Evolutionary conservation across 2,113 vertebrate species (phyloP), one percentile per base, ranked within the genome.

Genomic region (Solenodon paradoxus): DNA sequence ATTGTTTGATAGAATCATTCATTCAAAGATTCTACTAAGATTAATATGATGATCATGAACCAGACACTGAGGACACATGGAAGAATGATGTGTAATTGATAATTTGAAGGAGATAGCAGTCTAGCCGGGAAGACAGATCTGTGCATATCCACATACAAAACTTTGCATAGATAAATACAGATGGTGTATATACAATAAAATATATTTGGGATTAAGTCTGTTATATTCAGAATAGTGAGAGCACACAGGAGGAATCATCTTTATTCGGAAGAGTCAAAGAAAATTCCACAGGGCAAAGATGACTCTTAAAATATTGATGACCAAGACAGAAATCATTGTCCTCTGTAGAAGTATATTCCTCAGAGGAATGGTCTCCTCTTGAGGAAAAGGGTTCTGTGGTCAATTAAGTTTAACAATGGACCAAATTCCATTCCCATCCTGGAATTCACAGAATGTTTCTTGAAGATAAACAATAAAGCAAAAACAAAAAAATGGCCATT

Each of bases 271-370:
- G 75, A 16, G 55, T 71, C 51, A 71, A 53, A 93, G 51, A 79
- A 89, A 93, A 84, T 85, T 66, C 69, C 42, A 53, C 35, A 84
- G 42, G 51, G 35, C 80, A 78, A 72, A 83, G 75, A 88, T 74
- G 63, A 79, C 83, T 93, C 81, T 83, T 93, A 49, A 94, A 91
- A 80, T 71, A 92, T 90, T 83, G 74, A 63, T 30, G 22, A 68
- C 35, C n/a, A 74, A 57, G 32, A 42, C 42, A 80, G 68, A 94
- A 68, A 12, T n/a, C 57, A 59, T 69, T 74, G 63, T 86, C 69
- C 59, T 89, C 24, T 79, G 2, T 38, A 90, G 40, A 85, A 59
- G 19, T 69, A 28, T 40, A 82, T 92, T 45, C 42, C 80, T 28
- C 1, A 24, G 35, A 87, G 90, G 59, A 51, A 57, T 63, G 49